Percentiles rank a stretch among this genome's conserved stretches.
Conservation (phyloP, 2,888 invertebrate genomes). For the Criorhina ranunculi region DNA sequence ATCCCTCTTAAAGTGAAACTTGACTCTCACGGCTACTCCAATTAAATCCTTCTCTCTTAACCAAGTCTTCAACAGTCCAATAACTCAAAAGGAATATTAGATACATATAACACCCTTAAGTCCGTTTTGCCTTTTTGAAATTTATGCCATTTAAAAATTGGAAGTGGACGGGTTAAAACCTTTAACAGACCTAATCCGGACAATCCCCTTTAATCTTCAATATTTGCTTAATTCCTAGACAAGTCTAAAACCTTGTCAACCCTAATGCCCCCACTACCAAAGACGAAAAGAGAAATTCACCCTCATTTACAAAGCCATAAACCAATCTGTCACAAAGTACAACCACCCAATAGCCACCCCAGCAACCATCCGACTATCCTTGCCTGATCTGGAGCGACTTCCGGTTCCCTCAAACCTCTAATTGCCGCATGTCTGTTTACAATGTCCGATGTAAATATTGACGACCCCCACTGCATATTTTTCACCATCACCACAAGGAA, state of each 20-base stretch:
- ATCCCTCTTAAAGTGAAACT: no score
- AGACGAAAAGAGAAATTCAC: constrained; percentile 52
- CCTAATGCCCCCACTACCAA: not conserved
- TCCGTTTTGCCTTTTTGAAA: no score
- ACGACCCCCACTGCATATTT: constrained; percentile 59
- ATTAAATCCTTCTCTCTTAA: no score
- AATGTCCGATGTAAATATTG: constrained; percentile 76
- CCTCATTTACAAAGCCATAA: constrained; percentile 68
- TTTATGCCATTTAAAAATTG: no score
- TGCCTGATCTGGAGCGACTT: constrained; percentile 24
- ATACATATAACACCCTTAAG: no score
- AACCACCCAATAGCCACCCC: constrained; percentile 31
- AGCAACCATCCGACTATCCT: not conserved
- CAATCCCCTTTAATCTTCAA: not conserved
- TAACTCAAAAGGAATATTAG: no score
- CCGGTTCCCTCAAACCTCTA: constrained; percentile 3
- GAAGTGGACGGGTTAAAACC: not conserved
- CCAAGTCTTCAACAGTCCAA: no score
- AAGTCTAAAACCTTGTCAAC: not conserved
- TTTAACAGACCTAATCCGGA: not conserved
- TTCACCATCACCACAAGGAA: constrained; percentile 34
- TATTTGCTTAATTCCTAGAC: not conserved
- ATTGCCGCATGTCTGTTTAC: constrained; percentile 71
- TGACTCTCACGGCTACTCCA: no score
- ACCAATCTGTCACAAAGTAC: constrained; percentile 73